Base-by-base conservation (phyloP, 2,888 invertebrate species). In the Drosophila histrio region DNA sequence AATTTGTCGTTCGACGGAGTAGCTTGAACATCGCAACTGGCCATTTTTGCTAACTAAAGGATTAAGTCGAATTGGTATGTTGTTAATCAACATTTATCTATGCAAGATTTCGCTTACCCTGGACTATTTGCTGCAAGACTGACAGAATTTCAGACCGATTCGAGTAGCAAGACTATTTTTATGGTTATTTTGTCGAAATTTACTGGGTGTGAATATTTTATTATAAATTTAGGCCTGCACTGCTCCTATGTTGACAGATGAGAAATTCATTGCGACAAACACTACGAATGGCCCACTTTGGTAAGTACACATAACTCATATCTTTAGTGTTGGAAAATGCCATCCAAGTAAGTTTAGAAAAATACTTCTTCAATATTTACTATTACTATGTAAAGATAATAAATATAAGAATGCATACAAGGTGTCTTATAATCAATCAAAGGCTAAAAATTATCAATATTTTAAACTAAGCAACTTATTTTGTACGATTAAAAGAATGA, bases 111-210 rank as follows among this genome's bases (percentile, higher is more conserved):
- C 21, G 57, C 81, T 75, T 72, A 81, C 81, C 69, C 67, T 56
- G 60, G 50, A 78, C 64, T 72, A 78, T 81, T 68, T 71, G 49
- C 46, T 49, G 75, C 68, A 68, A 71, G 47, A 73, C 81, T 66
- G 68, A 62, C 52, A 46, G 43, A 79, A 74, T 69, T 81, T 74
- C 34, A 38, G 52, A 49, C 44, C 49, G 39, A 26, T 44, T 63
- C 32, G 43, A 36, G 39, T 34, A 39, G 50, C 56, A 61, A 46
- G 36, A 52, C 26, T 61, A 26, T 72, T 75, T 61, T 68, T 58
- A 44, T 50, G 62, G 44, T 38, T 53, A 24, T 68, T 64, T 72
- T 59, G 38, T 77, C 61, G 58, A 74, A 74, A 77, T 46, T 21
- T 54, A 50, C 52, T 56, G 41, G 21, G 24, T 13, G 49, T 54